A percentile compares a stretch with the other conserved stretches of the same genome.
Conservation (phyloP, 2,113 vertebrate genomes). For the Ceyx margarethae region DNA sequence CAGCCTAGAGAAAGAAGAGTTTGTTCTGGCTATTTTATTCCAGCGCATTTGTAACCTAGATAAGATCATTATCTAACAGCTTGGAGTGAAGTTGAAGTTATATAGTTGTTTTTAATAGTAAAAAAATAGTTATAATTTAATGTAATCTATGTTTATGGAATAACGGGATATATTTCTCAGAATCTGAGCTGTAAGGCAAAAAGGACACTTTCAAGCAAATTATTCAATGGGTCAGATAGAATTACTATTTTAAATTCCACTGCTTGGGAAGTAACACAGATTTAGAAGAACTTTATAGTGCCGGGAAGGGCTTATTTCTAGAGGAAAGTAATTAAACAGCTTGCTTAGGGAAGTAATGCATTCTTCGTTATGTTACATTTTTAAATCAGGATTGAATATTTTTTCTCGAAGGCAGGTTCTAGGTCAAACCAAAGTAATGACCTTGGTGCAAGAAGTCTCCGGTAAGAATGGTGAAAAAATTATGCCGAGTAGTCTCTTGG, state of each 20-base stretch:
- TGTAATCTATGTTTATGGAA: constrained; percentile 50
- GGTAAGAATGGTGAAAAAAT: neutral
- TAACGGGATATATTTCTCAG: constrained; percentile 13
- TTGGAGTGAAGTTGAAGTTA: constrained; percentile 36
- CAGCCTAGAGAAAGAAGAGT: constrained; percentile 49
- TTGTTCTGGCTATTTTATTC: constrained; percentile 34
- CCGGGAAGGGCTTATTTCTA: neutral
- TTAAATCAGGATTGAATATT: neutral
- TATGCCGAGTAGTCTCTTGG: neutral
- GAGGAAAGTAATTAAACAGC: neutral
- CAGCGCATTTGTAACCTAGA: constrained; percentile 5
- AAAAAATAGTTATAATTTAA: constrained; percentile 54
- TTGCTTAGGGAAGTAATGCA: neutral
- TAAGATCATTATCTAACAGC: constrained; percentile 60
- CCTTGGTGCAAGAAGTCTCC: neutral
- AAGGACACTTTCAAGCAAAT: constrained; percentile 18
- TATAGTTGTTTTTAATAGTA: constrained; percentile 27
- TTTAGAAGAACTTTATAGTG: neutral
- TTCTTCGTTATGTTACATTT: neutral
- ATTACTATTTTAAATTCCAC: constrained; percentile 24
- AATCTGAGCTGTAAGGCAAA: neutral
- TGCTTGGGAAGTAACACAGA: neutral
- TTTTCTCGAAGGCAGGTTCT: neutral
- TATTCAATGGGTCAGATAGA: constrained; percentile 46
- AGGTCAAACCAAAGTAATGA: neutral